phyloP scores from a whole-genome alignment of 2,888 invertebrate species.

The Autographa pulchrina region DNA sequence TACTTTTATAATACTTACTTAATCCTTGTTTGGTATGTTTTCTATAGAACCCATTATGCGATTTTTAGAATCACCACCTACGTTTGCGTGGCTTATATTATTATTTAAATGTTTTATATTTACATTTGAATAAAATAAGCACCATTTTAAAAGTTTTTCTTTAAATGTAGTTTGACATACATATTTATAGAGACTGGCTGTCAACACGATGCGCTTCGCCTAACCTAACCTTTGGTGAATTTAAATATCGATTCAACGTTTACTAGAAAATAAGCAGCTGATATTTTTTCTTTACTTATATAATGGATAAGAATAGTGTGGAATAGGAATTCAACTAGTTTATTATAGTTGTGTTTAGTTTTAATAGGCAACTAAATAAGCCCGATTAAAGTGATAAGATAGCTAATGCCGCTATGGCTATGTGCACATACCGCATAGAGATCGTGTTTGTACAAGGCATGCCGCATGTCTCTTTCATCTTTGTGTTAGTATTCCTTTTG shows the following conservation, averaged over 20 bases:
- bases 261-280: constrained; percentile 6
- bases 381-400: not conserved
- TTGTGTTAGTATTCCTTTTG: not conserved
- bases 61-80: not conserved
- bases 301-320: not conserved
- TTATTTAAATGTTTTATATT: too few relatives aligned
- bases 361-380: not conserved
- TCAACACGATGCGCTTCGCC: constrained; percentile 3
- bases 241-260: constrained; percentile 2
- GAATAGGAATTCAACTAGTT: not conserved
- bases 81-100: not conserved
- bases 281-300: not conserved
- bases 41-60: not conserved
- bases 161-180: not conserved
- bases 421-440: not conserved
- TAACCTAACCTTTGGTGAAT: constrained; percentile 5
- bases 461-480: not conserved
- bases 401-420: not conserved
- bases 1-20: not conserved
- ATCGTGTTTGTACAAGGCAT: not conserved
- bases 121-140: not conserved
- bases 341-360: constrained; percentile 1
- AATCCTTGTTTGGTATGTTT: not conserved
- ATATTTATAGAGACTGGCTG: constrained; percentile 2
- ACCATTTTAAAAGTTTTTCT: not conserved